Evolutionary conservation across 2,113 vertebrate species (phyloP), one percentile per base, ranked within the genome.

Genomic region (Eurypyga helias): DNA sequence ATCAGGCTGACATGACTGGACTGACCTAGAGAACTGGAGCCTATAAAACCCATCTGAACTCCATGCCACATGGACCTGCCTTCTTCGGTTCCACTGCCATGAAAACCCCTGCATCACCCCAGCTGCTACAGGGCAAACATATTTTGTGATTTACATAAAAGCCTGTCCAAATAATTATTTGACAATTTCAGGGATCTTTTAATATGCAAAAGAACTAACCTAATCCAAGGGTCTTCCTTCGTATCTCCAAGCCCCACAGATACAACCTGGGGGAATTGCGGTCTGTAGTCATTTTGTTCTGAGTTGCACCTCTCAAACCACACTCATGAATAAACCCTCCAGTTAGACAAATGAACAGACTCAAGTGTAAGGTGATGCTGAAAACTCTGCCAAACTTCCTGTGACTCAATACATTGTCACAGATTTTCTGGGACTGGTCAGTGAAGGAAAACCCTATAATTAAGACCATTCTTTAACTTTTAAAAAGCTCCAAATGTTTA

Each of bases 1-100:
- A 43, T 2, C 25, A 79, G 25, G 36, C 36, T 66, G 64, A 57
- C 5, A 3, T 0, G 1, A 62, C 31, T 15, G 7, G 11, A 34
- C 38, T 34, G 45, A 54, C 8, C 18, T 8, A 28, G n/a, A 57
- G n/a, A 95, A 57, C 9, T 2, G 1, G 13, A 78, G 70, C 14
- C 65, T 48, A 28, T 12, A 82, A 89, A 82, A 82, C 9, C 28
- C 31, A 75, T 6, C 60, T 49, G 45, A 81, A 62, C 17, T 14
- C 28, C 51, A 36, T 2, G 5, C 6, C 36, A 81, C 11, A 2
- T 5, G 29, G 61, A 71, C 12, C 28, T 9, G 46, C 9, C 19
- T 82, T 48, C 49, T 75, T 57, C 46, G 65, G 28, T 51, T 28
- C 49, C 46, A 67, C 26, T 51, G 31, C 19, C 26, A 69, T 1